Base-by-base conservation (phyloP, 2,888 invertebrate species). In the Sialis lutaria region DNA sequence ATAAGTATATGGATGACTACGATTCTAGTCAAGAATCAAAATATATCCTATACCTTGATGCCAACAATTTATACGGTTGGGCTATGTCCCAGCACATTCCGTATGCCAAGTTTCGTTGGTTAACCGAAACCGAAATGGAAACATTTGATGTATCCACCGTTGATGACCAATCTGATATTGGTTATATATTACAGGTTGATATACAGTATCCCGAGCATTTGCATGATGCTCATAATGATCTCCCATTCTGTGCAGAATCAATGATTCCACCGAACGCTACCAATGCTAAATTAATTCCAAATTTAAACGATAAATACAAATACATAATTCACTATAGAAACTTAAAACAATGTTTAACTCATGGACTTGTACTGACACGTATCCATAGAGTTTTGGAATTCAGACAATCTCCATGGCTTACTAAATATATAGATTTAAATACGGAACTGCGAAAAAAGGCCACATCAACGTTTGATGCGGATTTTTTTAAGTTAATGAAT, bases 131-230 rank as follows among this genome's bases (percentile, higher is more conserved):
- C 49, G 48, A 40, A 9, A 22, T 22, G 22, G 22, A 22, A 22
- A 22, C 22, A 22, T 22, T 22, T 22, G 43, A 47, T 32, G 33
- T 49, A 33, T 42, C 32, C 9, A 33, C 46, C 6, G 32, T 45
- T 32, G 33, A 48, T 30, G 50, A 53, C 13, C 50, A 54, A 44
- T 45, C 45, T 39, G 53, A 55, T 39, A 49, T 45, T 9, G 62
- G 60, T 0, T 64, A 60, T 48, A 57, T 66, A 32, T 51, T 67
- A 4, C 62, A 67, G 50, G 64, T 67, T 5, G 65, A 68, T 49
- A 48, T 68, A 31, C 55, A 60, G 33, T 67, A 68, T 53, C 63
- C 64, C 5, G 12, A 53, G 10, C 47, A 55, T 10, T 48, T 63
- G 33, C 64, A 67, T 48, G 55, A 59, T 40, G 6, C 37, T 6